A percentile compares a stretch with the other conserved stretches of the same genome.
These are phyloP conservation scores for Gryon sp. DNA, from an alignment of 1,140 invertebrate species.

Conservation along the genomic window DNA sequence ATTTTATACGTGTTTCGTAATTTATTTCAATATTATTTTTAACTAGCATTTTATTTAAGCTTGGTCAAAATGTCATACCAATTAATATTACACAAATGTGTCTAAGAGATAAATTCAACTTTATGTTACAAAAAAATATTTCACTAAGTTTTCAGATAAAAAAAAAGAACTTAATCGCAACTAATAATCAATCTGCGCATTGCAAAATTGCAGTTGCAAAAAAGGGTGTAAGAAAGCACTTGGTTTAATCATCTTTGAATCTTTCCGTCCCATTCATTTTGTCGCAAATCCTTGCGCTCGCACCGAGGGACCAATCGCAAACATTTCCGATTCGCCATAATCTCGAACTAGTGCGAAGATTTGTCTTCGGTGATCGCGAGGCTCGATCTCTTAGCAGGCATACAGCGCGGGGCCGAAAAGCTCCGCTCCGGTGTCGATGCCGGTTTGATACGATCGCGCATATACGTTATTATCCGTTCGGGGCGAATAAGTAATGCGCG, in stretches of 20 bases:
- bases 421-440: slow-evolving; percentile 50
- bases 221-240: not conserved
- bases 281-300: slow-evolving; percentile 6
- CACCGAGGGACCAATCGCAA: slow-evolving; percentile 30
- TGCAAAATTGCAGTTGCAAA: too few species aligned
- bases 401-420: slow-evolving; percentile 38
- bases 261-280: slow-evolving; percentile 40
- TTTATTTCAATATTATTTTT: too few species aligned
- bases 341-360: slow-evolving; percentile 62
- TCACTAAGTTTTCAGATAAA: too few species aligned
- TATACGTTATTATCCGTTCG: slow-evolving; percentile 60
- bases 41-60: too few species aligned
- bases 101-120: too few species aligned
- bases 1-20: slow-evolving; percentile 41
- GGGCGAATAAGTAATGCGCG: slow-evolving; percentile 56
- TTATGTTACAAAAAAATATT: too few species aligned
- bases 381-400: too few species aligned
- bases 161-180: too few species aligned
- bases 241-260: slow-evolving; percentile 32
- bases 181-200: too few species aligned
- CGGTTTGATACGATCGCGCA: slow-evolving; percentile 51
- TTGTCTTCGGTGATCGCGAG: slow-evolving; percentile 56
- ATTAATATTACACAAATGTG: too few species aligned
- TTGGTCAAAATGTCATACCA: too few species aligned
- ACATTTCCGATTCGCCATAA: slow-evolving; percentile 53